Base-by-base conservation (phyloP, 1,140 invertebrate species). In the Drosophila bifasciata region DNA sequence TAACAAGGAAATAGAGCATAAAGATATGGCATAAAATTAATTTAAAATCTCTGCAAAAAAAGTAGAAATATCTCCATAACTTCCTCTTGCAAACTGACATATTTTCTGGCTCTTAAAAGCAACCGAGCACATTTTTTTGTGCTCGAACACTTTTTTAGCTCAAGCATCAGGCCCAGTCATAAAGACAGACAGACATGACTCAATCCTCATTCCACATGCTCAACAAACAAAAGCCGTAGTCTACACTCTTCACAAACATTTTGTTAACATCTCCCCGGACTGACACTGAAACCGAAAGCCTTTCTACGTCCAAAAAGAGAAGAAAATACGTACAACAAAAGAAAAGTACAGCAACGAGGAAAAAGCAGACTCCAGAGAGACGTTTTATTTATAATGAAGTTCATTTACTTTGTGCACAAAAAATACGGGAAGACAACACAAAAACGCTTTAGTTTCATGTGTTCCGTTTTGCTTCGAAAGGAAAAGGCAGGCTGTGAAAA, bases 371-470 rank as follows among this genome's bases (percentile, higher is more conserved):
- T 40, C 19, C 43, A 62, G 45, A 71, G 45, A 71, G 40, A 51
- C 60, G 75, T 56, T 67, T 80, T 85, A 73, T 70, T 77, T 81
- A 78, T 86, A 78, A 86, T 86, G 83, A 88, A 83, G 56, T 78
- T 83, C 83, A 88, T 78, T 88, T 85, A 57, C 69, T 75, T 77
- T 76, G 72, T 84, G 72, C 53, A n/a, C n/a, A n/a, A 39, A 40
- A 67, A 63, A 55, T 46, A 72, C 56, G 73, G 72, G 58, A 58
- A 25, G 59, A 61, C 50, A 57, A 62, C 64, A 79, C 64, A 79
- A 75, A 71, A 73, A 68, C 64, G 56, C 66, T 77, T 77, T 81
- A 88, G 79, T 71, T 81, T 76, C 51, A 53, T 73, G 63, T 76
- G 63, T 76, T 81, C 68, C 58, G 61, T 55, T 75, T 59, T 71